Base-by-base conservation (phyloP, 1,140 invertebrate genomes). In the Eciton burchellii region DNA sequence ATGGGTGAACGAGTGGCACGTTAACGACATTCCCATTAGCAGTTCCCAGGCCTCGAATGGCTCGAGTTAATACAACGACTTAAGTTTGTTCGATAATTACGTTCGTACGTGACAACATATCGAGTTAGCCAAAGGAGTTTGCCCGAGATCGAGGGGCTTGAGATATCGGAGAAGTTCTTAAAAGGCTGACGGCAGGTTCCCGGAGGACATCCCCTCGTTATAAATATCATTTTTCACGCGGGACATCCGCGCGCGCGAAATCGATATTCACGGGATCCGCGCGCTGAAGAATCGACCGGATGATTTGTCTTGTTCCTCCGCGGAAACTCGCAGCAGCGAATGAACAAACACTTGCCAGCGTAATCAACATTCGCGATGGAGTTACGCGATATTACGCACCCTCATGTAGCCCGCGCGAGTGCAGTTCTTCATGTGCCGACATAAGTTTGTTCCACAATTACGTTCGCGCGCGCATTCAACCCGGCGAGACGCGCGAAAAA, bases 21-120 rank as follows among this genome's bases (percentile, higher is more conserved):
- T 79, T 70, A 79, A 70, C 66, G 74, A 70, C 74, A 79, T 70
- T 68, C 74, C 49, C 63, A 68, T 79, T 79, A 79, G 63, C 74
- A 70, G 63, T 77, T 70, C 24, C 63, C 63, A 79, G n/a, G 16
- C 74, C 41, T 29, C 26, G 11, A 79, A 70, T 54, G 63, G 74
- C 63, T 79, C 74, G 45, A 70, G 74, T 79, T 79, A 79, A 70
- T 70, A 68, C 74, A 70, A 70, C 74, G 63, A 70, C 63, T 68
- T 79, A 79, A 79, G 74, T 81, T 81, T 81, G 77, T 70, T 70
- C 65, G 47, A 81, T 81, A 63, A 70, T 66, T 49, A 70, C 74
- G 65, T 70, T 79, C 62, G 77, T 76, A 60, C 82, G 76, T 84
- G 56, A 81, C 66, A 19, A 56, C 76, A 70, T 84, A 81, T 68